Percentiles rank a stretch among this genome's conserved stretches.
Evolutionary conservation across 2,888 invertebrate genomes (phyloP).

Genomic region (Conistra vaccinii): DNA sequence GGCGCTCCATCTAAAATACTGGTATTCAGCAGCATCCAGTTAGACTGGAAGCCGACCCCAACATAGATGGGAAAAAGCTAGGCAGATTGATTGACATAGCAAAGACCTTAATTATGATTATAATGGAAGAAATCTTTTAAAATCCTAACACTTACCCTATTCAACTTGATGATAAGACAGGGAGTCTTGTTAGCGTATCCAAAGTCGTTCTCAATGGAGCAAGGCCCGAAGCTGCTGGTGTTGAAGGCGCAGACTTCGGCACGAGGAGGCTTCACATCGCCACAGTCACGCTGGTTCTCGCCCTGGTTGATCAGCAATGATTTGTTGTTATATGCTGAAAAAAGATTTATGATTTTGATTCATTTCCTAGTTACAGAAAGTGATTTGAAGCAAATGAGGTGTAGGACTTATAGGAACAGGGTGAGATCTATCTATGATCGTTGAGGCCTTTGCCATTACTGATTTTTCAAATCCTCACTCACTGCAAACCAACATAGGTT

Average conservation of each 20-base stretch:
- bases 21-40: no score
- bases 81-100: no score
- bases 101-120: no score
- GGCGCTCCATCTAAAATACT: no score
- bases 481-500: no score
- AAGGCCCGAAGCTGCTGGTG: slow-evolving; percentile 93
- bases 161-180: slow-evolving; percentile 98
- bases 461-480: no score
- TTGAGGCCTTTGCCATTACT: background rate
- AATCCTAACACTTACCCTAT: slow-evolving; percentile 87
- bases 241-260: slow-evolving; percentile 94
- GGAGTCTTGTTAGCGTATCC: slow-evolving; percentile 97
- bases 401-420: background rate
- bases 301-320: slow-evolving; percentile 78
- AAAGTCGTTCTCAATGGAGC: slow-evolving; percentile 95
- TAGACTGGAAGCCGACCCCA: no score
- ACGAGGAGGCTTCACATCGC: slow-evolving; percentile 78
- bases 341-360: background rate
- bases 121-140: background rate
- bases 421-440: background rate
- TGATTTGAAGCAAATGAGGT: background rate
- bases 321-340: slow-evolving; percentile 85
- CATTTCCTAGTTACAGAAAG: background rate
- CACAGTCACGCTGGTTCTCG: slow-evolving; percentile 82
- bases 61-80: no score